These are phyloP conservation scores for Hirtodrosophila trivittata DNA, from an alignment of 2,888 invertebrate species.

Conservation along the genomic window DNA sequence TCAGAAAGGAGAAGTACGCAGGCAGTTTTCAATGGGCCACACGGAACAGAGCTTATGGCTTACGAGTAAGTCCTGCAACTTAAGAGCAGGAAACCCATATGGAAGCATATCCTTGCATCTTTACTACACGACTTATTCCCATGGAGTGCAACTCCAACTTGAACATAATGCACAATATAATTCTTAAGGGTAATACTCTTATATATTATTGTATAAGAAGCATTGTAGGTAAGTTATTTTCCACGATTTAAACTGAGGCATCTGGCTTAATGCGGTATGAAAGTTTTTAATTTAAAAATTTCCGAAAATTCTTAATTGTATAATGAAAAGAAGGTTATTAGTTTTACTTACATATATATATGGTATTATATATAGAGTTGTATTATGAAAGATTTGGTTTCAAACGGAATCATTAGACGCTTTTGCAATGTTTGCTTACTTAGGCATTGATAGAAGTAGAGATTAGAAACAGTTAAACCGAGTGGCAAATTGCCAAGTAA, in stretches of 20 bases:
- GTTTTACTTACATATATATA: not conserved
- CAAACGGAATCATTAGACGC: not conserved
- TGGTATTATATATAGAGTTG: too few relatives aligned
- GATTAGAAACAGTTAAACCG: constrained; percentile 32
- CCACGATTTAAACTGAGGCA: too few relatives aligned
- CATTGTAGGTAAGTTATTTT: too few relatives aligned
- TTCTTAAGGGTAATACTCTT: not conserved
- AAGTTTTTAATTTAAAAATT: too few relatives aligned
- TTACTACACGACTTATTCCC: not conserved
- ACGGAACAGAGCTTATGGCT: constrained; percentile 26
- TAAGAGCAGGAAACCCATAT: constrained; percentile 3
- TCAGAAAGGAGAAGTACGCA: not conserved
- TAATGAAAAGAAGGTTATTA: too few relatives aligned
- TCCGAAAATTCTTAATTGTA: too few relatives aligned
- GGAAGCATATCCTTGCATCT: constrained; percentile 15
- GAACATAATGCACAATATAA: not conserved
- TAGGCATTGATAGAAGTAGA: constrained; percentile 9
- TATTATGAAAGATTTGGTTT: not conserved
- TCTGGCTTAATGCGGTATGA: too few relatives aligned
- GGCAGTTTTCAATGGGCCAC: too few relatives aligned
- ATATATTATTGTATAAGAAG: too few relatives aligned
- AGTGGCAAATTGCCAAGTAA: constrained; percentile 47
- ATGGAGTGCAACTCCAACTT: not conserved
- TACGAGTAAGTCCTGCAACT: constrained; percentile 9
- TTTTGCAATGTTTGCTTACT: constrained; percentile 7